Evolutionary conservation across 1,140 invertebrate genomes (phyloP).

Genomic region (Rhagoletis zephyria): DNA sequence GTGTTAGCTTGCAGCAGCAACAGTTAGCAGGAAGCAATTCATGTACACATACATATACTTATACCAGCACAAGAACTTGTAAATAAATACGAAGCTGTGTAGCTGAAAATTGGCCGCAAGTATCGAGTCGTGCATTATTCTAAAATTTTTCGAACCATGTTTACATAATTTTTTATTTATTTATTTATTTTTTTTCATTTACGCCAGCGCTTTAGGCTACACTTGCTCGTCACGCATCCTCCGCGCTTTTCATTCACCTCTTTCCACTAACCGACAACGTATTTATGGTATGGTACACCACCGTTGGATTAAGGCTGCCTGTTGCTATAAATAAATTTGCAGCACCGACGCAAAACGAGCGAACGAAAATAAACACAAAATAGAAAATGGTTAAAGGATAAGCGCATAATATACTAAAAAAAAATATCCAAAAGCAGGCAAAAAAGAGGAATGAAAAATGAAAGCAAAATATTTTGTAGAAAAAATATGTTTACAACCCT

Average conservation of each 20-base stretch:
- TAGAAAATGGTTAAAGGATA: background rate
- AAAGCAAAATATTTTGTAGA: background rate
- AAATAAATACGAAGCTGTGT: background rate
- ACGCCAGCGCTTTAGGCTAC: background rate
- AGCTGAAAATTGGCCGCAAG: background rate
- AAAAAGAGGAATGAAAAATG: background rate
- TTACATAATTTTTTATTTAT: background rate
- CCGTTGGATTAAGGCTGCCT: background rate
- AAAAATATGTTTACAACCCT: constrained; percentile 23
- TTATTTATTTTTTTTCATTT: background rate
- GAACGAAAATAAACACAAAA: constrained; percentile 17
- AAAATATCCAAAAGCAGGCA: background rate
- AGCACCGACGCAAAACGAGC: background rate
- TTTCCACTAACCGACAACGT: background rate
- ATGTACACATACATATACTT: background rate
- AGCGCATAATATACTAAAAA: too few species aligned
- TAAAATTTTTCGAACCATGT: background rate
- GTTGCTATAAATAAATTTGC: constrained; percentile 33
- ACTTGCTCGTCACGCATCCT: background rate
- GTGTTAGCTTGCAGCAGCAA: constrained; percentile 31
- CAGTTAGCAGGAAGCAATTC: constrained; percentile 20
- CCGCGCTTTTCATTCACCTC: background rate
- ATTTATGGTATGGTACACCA: constrained; percentile 21
- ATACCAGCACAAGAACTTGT: background rate
- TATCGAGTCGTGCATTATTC: background rate